A percentile compares a stretch with the other conserved stretches of the same genome.
Evolutionary conservation across 2,113 vertebrate genomes (phyloP).

Genomic region (Seriola aureovittata): DNA sequence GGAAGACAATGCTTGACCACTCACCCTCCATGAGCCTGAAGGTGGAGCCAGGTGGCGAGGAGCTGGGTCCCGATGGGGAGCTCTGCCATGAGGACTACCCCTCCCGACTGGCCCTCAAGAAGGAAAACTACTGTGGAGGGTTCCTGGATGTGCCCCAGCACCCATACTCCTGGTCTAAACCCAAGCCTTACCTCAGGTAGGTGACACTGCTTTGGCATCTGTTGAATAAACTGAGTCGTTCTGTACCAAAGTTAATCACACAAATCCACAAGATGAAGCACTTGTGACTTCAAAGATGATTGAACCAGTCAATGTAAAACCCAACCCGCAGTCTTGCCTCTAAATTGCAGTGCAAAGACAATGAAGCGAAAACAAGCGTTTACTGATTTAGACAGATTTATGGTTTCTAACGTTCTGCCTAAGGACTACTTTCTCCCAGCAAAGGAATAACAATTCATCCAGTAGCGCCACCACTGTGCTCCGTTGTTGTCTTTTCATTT

Average conservation of each 20-base stretch:
- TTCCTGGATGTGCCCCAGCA: conserved; percentile 95
- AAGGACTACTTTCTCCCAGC: conserved; percentile 27
- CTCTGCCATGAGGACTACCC: conserved; percentile 91
- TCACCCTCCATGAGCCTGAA: conserved; percentile 90
- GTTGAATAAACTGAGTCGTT: conserved; percentile 8
- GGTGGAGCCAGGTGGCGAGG: conserved; percentile 90
- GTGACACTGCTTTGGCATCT: conserved; percentile 34
- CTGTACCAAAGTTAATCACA: conserved; percentile 14
- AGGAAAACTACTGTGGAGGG: conserved; percentile 92
- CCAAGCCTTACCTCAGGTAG: conserved; percentile 95
- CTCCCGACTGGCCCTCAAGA: conserved; percentile 91
- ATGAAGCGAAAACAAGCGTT: conserved; percentile 1
- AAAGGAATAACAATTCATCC: conserved; percentile 14
- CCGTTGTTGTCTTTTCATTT: conserved; percentile 1
- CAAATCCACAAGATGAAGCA: not conserved
- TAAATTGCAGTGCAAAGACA: conserved; percentile 13
- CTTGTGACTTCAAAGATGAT: not conserved
- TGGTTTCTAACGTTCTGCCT: conserved; percentile 22
- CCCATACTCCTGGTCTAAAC: conserved; percentile 93
- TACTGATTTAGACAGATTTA: conserved; percentile 37
- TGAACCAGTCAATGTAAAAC: conserved; percentile 4
- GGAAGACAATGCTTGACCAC: conserved; percentile 91
- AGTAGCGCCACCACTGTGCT: not conserved
- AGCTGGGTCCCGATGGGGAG: conserved; percentile 85
- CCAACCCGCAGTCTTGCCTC: not conserved